Conservation (phyloP, 1,140 invertebrate species). For the Conus betulinus region DNA sequence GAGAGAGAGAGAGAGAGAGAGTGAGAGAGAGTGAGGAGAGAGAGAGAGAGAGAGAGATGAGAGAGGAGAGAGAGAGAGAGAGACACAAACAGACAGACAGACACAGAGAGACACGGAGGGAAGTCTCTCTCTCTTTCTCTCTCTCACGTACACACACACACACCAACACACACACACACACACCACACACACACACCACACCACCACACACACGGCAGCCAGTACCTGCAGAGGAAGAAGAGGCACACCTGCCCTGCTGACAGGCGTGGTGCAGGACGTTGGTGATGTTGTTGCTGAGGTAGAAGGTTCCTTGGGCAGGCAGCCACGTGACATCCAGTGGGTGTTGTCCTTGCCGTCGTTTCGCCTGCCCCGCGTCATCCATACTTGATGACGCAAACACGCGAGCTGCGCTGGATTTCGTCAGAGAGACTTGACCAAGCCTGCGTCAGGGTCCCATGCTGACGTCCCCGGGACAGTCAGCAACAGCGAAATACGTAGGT, state of each 20-base stretch:
- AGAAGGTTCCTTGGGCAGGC: slow-evolving; percentile 50
- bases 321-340: slow-evolving; percentile 55
- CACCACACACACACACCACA: no score
- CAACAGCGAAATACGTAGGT: no score
- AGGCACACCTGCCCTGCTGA: slow-evolving; percentile 25
- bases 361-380: slow-evolving; percentile 1
- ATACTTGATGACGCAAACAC: slow-evolving; percentile 44
- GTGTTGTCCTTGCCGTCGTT: slow-evolving; percentile 59
- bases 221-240: background rate
- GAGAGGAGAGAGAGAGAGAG: no score
- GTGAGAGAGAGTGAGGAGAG: no score
- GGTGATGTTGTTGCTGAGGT: slow-evolving; percentile 38
- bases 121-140: no score
- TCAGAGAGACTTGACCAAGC: slow-evolving; percentile 53
- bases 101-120: no score
- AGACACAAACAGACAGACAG: no score
- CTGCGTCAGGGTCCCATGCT: slow-evolving; percentile 62
- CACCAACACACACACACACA: no score
- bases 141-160: no score
- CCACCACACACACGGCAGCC: no score
- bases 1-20: no score
- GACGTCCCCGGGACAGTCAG: background rate
- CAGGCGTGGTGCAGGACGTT: slow-evolving; percentile 53
- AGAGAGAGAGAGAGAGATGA: no score
- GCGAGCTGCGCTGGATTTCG: slow-evolving; percentile 46